phyloP scores from a whole-genome alignment of 2,797 vertebrate genomes.

The Urocyon cinereoargenteus region DNA sequence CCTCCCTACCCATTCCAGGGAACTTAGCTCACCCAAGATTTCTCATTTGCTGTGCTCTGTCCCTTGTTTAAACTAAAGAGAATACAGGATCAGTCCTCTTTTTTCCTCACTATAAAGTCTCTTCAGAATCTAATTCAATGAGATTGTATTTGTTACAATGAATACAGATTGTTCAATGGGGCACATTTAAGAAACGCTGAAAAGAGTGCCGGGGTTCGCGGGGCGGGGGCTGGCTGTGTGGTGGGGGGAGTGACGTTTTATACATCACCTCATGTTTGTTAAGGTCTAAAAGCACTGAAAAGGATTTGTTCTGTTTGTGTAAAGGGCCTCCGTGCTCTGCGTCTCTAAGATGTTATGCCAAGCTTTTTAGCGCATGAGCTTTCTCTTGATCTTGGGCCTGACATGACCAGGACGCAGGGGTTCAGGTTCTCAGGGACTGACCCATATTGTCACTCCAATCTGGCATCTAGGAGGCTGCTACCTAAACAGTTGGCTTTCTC shows the following conservation, averaged over 20 bases:
- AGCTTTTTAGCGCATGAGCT: slow-evolving; percentile 68
- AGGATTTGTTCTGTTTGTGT: slow-evolving; percentile 83
- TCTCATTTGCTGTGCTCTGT: slow-evolving; percentile 66
- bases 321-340: slow-evolving; percentile 79
- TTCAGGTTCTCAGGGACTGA: slow-evolving; percentile 52
- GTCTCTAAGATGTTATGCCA: slow-evolving; percentile 79
- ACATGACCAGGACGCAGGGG: slow-evolving; percentile 69
- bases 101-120: slow-evolving; percentile 74
- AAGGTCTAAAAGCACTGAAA: slow-evolving; percentile 79
- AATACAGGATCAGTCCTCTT: slow-evolving; percentile 76
- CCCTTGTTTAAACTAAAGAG: slow-evolving; percentile 70
- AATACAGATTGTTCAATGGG: slow-evolving; percentile 72
- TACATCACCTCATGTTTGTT: slow-evolving; percentile 75
- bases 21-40: slow-evolving; percentile 46
- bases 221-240: slow-evolving; percentile 35
- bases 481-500: slow-evolving; percentile 45
- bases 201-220: slow-evolving; percentile 68
- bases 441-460: slow-evolving; percentile 53
- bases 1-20: slow-evolving; percentile 1
- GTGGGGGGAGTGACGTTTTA: slow-evolving; percentile 61
- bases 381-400: slow-evolving; percentile 80
- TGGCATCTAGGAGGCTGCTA: slow-evolving; percentile 58
- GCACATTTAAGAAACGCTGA: slow-evolving; percentile 73
- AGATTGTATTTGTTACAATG: slow-evolving; percentile 80
- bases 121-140: slow-evolving; percentile 78